phyloP scores from a whole-genome alignment of 2,113 vertebrate genomes.

The Taxidea taxus region DNA sequence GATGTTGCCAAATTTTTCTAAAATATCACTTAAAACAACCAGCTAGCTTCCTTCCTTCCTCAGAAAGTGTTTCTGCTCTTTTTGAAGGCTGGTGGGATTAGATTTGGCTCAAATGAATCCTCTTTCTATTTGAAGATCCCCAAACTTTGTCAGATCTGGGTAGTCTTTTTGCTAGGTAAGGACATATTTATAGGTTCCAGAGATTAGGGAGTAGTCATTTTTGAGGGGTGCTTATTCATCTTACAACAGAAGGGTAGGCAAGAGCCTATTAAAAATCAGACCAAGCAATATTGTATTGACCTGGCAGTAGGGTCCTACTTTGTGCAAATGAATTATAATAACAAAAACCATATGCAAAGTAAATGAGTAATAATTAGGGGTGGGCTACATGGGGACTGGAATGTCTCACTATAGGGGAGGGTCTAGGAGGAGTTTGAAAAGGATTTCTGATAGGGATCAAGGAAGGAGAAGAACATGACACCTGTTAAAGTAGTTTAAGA shows the following conservation, averaged over 20 bases:
- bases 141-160: neutral
- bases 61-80: neutral
- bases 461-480: neutral
- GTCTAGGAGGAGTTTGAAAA: neutral
- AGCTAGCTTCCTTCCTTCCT: neutral
- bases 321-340: neutral
- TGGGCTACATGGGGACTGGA: rapidly evolving
- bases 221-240: neutral
- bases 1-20: neutral
- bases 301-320: neutral
- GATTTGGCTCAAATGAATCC: neutral
- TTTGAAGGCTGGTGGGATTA: neutral
- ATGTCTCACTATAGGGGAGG: neutral
- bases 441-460: neutral
- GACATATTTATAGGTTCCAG: neutral
- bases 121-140: neutral
- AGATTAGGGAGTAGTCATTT: neutral
- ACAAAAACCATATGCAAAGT: neutral
- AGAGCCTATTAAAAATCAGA: neutral
- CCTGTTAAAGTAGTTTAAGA: neutral
- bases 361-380: neutral
- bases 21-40: neutral
- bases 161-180: neutral
- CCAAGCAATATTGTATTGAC: neutral
- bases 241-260: neutral